Base-by-base conservation (phyloP, 37 sponge, comb jelly and placozoan species). In the Oscarella lobularis region DNA sequence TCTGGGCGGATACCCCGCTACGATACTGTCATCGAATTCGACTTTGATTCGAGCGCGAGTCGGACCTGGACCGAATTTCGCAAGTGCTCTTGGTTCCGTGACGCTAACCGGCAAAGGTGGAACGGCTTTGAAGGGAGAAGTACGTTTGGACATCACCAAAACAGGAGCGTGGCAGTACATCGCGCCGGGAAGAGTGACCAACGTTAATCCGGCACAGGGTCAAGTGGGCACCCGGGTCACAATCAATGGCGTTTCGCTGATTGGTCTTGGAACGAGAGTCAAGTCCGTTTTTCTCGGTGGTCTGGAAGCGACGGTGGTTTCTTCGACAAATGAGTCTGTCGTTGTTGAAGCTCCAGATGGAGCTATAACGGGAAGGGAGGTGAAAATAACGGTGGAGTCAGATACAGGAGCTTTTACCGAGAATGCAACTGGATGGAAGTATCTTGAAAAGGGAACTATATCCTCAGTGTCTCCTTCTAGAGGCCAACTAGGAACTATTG, bases 111-210 rank as follows among this genome's bases (percentile, higher is more conserved):
- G 60, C 20, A 48, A 48, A 48, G 60, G 60, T 20, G 20, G 20
- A 9, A 48, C 14, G 9, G 20, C 60, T 48, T 20, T 48, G 14
- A 48, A 48, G 9, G 60, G 60, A 48, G 20, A 27, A 20, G 20
- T 48, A 27, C 14, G 14, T 27, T 48, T 48, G 60, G 9, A 9
- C 9, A 27, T 48, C 9, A 48, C 60, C 20, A 9, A 27, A 9
- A 48, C 9, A 48, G 9, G 14, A 48, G 40, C n/a, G 39, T 90
- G 90, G 90, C 81, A 83, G 0, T 90, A 83, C 76, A 30, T 81
- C 35, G 71, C 72, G 0, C 66, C 54, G 14, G 90, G 90, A 0
- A 1, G 0, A 20, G 72, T 90, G 0, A 30, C 32, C 0, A 6
- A 4, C 41, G 66, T 83, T 2, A 6, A 33, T 14, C 90, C 90